Evolutionary conservation across 2,797 vertebrate genomes (phyloP).

Genomic region (Erithacus rubecula): DNA sequence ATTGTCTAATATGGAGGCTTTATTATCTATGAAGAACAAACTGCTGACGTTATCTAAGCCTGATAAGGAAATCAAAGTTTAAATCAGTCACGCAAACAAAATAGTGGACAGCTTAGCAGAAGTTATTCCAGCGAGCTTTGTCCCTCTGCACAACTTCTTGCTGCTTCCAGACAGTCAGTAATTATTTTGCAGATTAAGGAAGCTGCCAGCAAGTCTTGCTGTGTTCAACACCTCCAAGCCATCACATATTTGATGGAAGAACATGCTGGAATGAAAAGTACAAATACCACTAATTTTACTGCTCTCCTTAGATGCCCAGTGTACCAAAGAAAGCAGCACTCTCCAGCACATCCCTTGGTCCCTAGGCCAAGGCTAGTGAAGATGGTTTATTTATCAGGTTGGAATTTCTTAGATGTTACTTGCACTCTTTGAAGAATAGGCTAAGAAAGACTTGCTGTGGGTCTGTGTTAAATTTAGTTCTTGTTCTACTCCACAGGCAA

Average conservation of each 20-base stretch:
- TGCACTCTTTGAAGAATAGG: not conserved
- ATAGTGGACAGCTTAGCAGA: not conserved
- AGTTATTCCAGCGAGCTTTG: not conserved
- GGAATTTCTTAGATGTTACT: not conserved
- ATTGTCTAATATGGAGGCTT: not conserved
- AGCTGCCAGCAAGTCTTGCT: slow-evolving; percentile 14
- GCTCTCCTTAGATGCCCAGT: not conserved
- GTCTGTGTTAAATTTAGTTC: not conserved
- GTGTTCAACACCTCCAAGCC: not conserved
- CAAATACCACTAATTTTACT: not conserved
- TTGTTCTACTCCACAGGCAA: not conserved
- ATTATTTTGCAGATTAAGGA: slow-evolving; percentile 10
- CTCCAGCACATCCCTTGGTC: not conserved
- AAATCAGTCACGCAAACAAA: not conserved
- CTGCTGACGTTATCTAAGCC: not conserved
- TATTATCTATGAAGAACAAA: slow-evolving; percentile 15
- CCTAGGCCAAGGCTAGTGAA: not conserved
- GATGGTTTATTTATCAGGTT: not conserved
- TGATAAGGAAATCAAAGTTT: slow-evolving; percentile 5
- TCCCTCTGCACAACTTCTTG: not conserved
- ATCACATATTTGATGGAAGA: not conserved
- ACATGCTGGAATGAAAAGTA: not conserved
- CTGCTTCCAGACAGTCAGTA: not conserved
- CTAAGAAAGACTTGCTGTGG: not conserved
- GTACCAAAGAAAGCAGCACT: accelerated